phyloP scores from a whole-genome alignment of 2,888 invertebrate species.

The Cacoxenus indagator region DNA sequence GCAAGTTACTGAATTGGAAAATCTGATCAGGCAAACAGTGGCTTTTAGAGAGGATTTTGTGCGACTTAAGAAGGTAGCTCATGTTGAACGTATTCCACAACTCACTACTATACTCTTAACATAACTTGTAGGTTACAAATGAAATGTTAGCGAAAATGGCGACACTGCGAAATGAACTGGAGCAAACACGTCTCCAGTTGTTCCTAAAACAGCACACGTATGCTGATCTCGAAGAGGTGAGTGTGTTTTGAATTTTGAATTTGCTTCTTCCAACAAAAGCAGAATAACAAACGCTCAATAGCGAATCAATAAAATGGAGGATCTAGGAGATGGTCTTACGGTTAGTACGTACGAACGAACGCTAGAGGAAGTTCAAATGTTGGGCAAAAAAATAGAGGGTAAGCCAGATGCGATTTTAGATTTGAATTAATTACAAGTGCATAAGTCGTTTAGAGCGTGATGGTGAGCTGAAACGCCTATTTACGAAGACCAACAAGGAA shows the following conservation, averaged over 20 bases:
- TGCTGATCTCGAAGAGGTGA: not conserved
- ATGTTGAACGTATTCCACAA: not conserved
- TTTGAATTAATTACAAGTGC: not conserved
- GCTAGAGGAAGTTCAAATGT: not conserved
- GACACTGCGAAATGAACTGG: not conserved
- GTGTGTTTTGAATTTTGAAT: not conserved
- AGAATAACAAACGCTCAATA: not conserved
- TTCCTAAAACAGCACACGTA: not conserved
- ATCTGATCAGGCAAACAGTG: not conserved
- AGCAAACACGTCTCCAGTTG: not conserved
- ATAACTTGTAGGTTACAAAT: not conserved
- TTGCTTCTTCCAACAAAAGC: not conserved
- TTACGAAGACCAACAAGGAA: not conserved
- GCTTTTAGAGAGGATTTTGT: not conserved
- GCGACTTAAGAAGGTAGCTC: not conserved
- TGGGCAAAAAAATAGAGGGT: constrained; percentile 3
- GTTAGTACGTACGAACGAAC: not conserved
- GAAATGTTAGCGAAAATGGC: not conserved
- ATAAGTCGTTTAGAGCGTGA: not conserved
- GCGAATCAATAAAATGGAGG: not conserved
- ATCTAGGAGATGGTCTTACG: not conserved
- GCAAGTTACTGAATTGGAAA: not conserved
- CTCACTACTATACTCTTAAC: too few relatives aligned
- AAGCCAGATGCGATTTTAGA: not conserved
- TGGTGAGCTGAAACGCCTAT: not conserved